Evolutionary conservation across 2,113 vertebrate species (phyloP).

Genomic region (Microcebus tavaratra): DNA sequence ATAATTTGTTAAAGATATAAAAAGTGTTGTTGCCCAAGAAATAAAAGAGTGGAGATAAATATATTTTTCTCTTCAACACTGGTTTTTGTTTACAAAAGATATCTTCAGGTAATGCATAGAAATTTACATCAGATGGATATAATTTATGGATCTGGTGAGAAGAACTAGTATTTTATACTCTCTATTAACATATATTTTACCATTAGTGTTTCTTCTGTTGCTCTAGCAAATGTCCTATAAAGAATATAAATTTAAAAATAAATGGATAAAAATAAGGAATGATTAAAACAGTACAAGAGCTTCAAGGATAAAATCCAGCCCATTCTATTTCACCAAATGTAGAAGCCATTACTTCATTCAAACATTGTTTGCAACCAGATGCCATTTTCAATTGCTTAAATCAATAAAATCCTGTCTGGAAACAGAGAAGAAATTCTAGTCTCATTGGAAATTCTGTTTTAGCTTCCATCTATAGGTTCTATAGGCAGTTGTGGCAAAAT

Average conservation of each 20-base stretch:
- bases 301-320: background rate
- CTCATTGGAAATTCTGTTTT: background rate
- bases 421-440: background rate
- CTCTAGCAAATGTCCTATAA: background rate
- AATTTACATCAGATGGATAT: background rate
- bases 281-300: background rate
- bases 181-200: background rate
- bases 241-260: slow-evolving; percentile 9
- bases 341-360: background rate
- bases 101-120: background rate
- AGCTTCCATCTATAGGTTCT: background rate
- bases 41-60: background rate
- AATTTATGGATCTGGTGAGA: background rate
- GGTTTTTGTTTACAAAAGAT: background rate
- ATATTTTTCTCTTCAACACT: background rate
- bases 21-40: slow-evolving; percentile 10
- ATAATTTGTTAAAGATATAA: background rate
- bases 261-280: slow-evolving; percentile 13
- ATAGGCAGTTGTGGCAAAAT: background rate
- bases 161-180: background rate
- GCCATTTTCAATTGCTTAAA: background rate
- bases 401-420: background rate
- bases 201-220: background rate
- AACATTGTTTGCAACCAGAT: background rate
- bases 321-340: background rate